phyloP scores from a whole-genome alignment of 2,113 vertebrate species.

The Cyrtonyx montezumae region DNA sequence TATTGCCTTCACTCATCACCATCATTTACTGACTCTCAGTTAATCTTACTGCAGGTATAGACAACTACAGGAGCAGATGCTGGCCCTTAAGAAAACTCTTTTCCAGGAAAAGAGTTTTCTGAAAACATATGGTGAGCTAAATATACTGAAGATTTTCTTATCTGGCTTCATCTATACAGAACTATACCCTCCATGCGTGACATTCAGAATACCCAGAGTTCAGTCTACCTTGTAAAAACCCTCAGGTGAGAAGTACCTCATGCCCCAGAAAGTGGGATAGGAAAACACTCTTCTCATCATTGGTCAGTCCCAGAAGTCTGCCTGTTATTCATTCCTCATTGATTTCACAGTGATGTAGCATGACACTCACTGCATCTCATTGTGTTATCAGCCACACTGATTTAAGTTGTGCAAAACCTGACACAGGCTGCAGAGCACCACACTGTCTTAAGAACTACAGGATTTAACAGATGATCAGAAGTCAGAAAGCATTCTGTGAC shows the following conservation, averaged over 20 bases:
- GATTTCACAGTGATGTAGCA: not conserved
- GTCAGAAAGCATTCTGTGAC: not conserved
- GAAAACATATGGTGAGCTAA: constrained; percentile 36
- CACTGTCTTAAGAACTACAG: not conserved
- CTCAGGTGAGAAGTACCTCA: not conserved
- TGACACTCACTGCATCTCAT: not conserved
- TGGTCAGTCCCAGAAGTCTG: not conserved
- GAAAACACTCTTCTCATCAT: not conserved
- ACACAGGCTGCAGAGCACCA: not conserved
- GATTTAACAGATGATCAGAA: not conserved
- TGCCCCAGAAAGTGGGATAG: not conserved
- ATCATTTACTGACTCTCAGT: not conserved
- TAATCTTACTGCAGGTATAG: not conserved
- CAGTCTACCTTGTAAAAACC: not conserved
- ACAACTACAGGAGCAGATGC: constrained; percentile 45
- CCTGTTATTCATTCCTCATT: not conserved
- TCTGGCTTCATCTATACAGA: not conserved
- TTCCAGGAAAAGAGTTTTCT: constrained; percentile 34
- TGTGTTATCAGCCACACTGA: not conserved
- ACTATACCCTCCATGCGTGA: not conserved
- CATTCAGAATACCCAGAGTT: not conserved
- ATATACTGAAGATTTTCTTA: constrained; percentile 15
- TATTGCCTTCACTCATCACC: not conserved
- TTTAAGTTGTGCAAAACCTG: not conserved
- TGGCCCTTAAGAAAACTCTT: no score